These are phyloP conservation scores for Omphaloscelis lunosa DNA, from an alignment of 2,888 invertebrate genomes.

Conservation along the genomic window DNA sequence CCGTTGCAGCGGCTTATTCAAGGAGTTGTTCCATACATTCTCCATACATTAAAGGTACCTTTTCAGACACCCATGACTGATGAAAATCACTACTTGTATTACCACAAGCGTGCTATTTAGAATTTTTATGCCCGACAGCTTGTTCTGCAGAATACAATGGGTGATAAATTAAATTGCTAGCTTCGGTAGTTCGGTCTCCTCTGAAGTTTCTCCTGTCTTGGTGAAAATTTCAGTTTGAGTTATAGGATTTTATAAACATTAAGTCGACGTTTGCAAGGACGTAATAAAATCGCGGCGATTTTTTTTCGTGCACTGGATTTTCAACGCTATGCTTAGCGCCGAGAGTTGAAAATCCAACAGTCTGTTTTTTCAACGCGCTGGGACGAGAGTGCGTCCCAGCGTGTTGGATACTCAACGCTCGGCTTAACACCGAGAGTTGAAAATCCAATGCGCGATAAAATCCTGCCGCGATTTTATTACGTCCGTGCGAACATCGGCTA, in stretches of 20 bases:
- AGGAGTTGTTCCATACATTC: not conserved
- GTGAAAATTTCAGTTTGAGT: conserved; percentile 7
- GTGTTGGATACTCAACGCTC: no score
- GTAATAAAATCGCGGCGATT: no score
- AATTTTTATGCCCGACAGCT: conserved; percentile 60
- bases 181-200: conserved; percentile 19
- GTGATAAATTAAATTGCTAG: conserved; percentile 66
- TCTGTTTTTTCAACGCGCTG: no score
- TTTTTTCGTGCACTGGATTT: no score
- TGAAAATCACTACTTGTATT: conserved; percentile 68
- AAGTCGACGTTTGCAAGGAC: no score
- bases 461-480: no score
- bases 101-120: conserved; percentile 64
- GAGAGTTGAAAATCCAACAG: no score
- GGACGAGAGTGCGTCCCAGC: no score
- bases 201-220: not conserved
- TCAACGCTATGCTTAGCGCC: no score
- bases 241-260: not conserved
- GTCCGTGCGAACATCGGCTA: no score
- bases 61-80: conserved; percentile 43
- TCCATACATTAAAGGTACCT: conserved; percentile 7
- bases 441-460: no score
- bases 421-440: no score
- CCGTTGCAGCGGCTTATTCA: conserved; percentile 1
- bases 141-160: conserved; percentile 70